Percentiles rank a stretch among this genome's conserved stretches.
Evolutionary conservation across 2,888 invertebrate genomes (phyloP).

Genomic region (Hydropsyche betteni): DNA sequence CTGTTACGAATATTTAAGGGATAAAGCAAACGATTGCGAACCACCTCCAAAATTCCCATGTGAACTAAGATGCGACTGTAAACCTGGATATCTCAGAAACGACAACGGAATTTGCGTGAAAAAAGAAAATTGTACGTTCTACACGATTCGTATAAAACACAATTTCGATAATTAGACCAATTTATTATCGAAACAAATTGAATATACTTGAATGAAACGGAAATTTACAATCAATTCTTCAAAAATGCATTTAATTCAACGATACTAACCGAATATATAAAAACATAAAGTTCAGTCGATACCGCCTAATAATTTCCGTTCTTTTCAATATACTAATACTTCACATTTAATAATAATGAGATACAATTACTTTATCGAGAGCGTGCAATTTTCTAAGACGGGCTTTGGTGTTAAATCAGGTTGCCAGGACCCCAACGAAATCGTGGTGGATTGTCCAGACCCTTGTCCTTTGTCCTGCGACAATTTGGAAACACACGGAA

Average conservation of each 20-base stretch:
- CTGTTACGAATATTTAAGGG: constrained; percentile 29
- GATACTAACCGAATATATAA: too few relatives aligned
- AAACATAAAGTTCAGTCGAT: not conserved
- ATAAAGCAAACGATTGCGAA: constrained; percentile 20
- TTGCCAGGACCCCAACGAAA: constrained; percentile 42
- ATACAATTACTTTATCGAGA: too few relatives aligned
- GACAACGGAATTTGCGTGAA: constrained; percentile 29
- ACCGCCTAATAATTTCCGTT: not conserved
- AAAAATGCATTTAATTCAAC: not conserved
- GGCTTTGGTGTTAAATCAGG: constrained; percentile 8
- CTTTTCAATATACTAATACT: not conserved
- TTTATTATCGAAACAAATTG: too few relatives aligned
- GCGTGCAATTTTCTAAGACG: too few relatives aligned
- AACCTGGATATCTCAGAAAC: constrained; percentile 24
- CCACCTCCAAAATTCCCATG: constrained; percentile 18
- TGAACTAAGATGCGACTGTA: constrained; percentile 32
- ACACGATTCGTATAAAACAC: not conserved
- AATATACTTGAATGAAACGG: constrained; percentile 7
- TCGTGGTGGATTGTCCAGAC: constrained; percentile 38
- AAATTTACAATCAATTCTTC: not conserved
- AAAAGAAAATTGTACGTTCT: constrained; percentile 16
- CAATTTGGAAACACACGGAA: constrained; percentile 34
- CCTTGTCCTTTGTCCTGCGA: constrained; percentile 43
- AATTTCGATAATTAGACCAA: too few relatives aligned
- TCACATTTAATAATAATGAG: not conserved